Conservation (phyloP, 2,888 invertebrate species). For the Agrotis ipsilon region DNA sequence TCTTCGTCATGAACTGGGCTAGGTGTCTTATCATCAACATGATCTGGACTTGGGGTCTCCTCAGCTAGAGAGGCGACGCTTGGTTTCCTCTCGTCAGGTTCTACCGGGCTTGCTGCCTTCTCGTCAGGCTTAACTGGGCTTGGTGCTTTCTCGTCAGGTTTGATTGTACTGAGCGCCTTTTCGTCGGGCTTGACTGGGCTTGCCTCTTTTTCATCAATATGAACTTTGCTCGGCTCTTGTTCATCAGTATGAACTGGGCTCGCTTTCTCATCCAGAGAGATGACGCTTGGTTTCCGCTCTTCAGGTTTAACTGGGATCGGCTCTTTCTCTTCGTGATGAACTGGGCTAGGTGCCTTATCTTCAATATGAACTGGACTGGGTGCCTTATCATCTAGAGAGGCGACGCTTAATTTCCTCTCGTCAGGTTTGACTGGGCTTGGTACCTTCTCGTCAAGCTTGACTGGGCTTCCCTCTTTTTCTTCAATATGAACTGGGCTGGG, state of each 20-base stretch:
- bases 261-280: constrained; percentile 32
- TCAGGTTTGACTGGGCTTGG: constrained; percentile 15
- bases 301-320: constrained; percentile 36
- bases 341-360: constrained; percentile 19
- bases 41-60: neutral
- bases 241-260: constrained; percentile 15
- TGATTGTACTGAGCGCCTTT: constrained; percentile 6
- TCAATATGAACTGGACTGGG: neutral
- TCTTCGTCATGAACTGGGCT: constrained; percentile 25
- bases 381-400: constrained; percentile 10
- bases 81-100: neutral
- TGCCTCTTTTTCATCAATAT: neutral
- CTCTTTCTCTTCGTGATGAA: too few relatives aligned
- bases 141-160: constrained; percentile 18
- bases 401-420: too few relatives aligned
- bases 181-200: neutral
- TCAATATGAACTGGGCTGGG: neutral
- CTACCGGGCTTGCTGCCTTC: neutral
- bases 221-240: neutral
- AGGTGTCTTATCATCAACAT: constrained; percentile 17
- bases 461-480: constrained; percentile 1
- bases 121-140: constrained; percentile 14
- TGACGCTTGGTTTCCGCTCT: constrained; percentile 5
- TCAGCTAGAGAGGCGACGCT: too few relatives aligned
- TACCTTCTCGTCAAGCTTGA: constrained; percentile 12